Percentiles rank a stretch among this genome's conserved stretches.
phyloP scores from a whole-genome alignment of 1,140 invertebrate species.

The Hyposmocoma kahamanoa region DNA sequence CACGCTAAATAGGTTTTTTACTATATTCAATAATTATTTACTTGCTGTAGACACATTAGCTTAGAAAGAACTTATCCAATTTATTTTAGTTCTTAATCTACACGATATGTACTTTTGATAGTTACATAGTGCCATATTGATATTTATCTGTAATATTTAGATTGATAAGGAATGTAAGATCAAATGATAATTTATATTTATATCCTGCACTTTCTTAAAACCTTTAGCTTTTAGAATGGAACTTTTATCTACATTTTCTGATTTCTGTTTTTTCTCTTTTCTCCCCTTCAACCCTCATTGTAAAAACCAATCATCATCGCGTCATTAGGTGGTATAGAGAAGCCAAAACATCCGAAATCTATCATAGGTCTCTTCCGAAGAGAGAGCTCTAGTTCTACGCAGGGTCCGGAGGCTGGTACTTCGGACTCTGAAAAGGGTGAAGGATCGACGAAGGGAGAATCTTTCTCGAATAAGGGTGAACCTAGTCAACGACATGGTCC shows the following conservation, averaged over 20 bases:
- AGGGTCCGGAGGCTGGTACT: slow-evolving; percentile 45
- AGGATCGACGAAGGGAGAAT: slow-evolving; percentile 35
- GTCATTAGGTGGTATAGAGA: slow-evolving; percentile 78
- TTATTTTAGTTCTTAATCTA: too few relatives aligned
- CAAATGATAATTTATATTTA: too few relatives aligned
- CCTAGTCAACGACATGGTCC: slow-evolving; percentile 34
- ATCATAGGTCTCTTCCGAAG: slow-evolving; percentile 82
- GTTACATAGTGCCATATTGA: too few relatives aligned
- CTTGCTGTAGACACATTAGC: too few relatives aligned
- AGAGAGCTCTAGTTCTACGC: slow-evolving; percentile 77
- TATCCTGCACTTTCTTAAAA: neutral
- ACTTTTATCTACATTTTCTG: slow-evolving; percentile 20
- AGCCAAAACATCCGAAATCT: slow-evolving; percentile 81
- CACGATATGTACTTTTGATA: too few relatives aligned
- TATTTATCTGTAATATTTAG: too few relatives aligned
- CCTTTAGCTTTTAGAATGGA: slow-evolving; percentile 1
- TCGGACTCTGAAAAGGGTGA: slow-evolving; percentile 69
- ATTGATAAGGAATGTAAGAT: too few relatives aligned
- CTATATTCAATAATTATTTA: too few relatives aligned
- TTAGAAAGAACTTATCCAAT: too few relatives aligned
- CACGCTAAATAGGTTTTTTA: too few relatives aligned
- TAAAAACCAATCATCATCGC: slow-evolving; percentile 19
- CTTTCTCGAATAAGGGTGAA: slow-evolving; percentile 39
- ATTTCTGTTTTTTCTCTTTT: slow-evolving; percentile 45
- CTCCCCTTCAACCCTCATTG: slow-evolving; percentile 36